phyloP scores from a whole-genome alignment of 2,797 vertebrate species.

The Hephaestus fuliginosus region DNA sequence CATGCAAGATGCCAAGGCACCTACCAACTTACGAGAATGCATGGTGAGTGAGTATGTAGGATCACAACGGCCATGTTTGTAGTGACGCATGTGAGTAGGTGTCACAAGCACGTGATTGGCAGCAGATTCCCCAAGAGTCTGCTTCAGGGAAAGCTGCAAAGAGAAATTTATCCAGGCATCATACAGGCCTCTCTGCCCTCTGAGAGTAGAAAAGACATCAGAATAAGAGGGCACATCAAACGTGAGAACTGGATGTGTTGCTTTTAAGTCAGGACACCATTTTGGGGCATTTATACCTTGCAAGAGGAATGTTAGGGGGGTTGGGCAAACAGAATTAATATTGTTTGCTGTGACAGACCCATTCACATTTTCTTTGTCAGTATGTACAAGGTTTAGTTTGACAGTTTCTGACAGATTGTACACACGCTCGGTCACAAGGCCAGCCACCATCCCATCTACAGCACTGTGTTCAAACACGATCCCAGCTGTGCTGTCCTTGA shows the following conservation, averaged over 20 bases:
- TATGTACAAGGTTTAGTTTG: constrained; percentile 57
- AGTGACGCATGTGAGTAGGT: constrained; percentile 88
- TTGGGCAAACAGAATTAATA: constrained; percentile 41
- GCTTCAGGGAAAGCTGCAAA: constrained; percentile 85
- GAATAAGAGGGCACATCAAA: constrained; percentile 85
- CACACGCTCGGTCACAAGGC: constrained; percentile 81
- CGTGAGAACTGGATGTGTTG: constrained; percentile 77
- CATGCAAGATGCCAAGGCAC: constrained; percentile 68
- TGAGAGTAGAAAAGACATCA: constrained; percentile 84
- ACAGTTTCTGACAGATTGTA: constrained; percentile 84
- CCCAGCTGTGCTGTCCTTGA: constrained; percentile 84
- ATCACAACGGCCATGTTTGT: constrained; percentile 88
- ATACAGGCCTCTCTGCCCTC: constrained; percentile 82
- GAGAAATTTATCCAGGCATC: constrained; percentile 89
- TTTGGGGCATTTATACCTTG: constrained; percentile 50
- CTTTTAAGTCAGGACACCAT: constrained; percentile 51
- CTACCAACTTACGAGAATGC: constrained; percentile 78
- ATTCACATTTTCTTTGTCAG: constrained; percentile 46
- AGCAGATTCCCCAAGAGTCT: constrained; percentile 81
- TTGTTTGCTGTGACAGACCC: constrained; percentile 50
- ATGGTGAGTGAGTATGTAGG: constrained; percentile 85
- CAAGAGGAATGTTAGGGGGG: constrained; percentile 72
- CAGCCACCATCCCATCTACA: constrained; percentile 87
- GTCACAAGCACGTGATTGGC: constrained; percentile 83
- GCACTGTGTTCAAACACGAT: constrained; percentile 87